A percentile compares a stretch with the other conserved stretches of the same genome.
Conservation (phyloP, 2,888 invertebrate species). For the Tetragnatha montana region DNA sequence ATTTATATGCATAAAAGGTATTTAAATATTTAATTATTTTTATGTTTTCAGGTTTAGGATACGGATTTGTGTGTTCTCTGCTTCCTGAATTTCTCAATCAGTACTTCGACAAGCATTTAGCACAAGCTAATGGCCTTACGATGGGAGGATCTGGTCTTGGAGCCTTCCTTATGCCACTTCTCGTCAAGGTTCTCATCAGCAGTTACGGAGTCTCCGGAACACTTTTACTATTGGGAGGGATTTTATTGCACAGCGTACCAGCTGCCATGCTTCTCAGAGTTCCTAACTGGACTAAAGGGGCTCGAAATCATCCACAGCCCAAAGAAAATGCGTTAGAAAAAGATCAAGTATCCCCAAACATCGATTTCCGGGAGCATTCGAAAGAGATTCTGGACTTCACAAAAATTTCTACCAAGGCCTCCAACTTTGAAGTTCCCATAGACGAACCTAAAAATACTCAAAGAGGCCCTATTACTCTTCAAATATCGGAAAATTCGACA, state of each 20-base stretch:
- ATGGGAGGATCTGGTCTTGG: conserved; percentile 28
- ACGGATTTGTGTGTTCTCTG: conserved; percentile 9
- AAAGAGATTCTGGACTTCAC: neutral
- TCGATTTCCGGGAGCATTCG: no score
- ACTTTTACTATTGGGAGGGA: conserved; percentile 8
- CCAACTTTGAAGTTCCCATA: neutral
- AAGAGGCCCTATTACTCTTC: neutral
- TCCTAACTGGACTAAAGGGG: neutral
- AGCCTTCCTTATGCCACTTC: conserved; percentile 26
- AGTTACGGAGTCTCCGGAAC: neutral
- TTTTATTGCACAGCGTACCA: conserved; percentile 15
- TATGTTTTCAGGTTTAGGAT: conserved; percentile 5
- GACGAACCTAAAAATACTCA: neutral
- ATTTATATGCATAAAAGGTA: neutral
- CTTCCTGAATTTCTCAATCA: conserved; percentile 29
- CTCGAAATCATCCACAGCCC: neutral
- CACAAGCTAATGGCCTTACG: conserved; percentile 21
- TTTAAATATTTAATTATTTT: neutral
- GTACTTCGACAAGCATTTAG: conserved; percentile 15
- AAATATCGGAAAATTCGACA: neutral
- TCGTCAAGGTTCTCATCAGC: conserved; percentile 1
- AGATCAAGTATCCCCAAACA: no score
- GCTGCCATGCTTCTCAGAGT: conserved; percentile 22
- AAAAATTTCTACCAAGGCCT: neutral
- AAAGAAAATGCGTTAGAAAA: neutral